Conservation (phyloP, 2,113 vertebrate genomes). For the Platysternon megacephalum region DNA sequence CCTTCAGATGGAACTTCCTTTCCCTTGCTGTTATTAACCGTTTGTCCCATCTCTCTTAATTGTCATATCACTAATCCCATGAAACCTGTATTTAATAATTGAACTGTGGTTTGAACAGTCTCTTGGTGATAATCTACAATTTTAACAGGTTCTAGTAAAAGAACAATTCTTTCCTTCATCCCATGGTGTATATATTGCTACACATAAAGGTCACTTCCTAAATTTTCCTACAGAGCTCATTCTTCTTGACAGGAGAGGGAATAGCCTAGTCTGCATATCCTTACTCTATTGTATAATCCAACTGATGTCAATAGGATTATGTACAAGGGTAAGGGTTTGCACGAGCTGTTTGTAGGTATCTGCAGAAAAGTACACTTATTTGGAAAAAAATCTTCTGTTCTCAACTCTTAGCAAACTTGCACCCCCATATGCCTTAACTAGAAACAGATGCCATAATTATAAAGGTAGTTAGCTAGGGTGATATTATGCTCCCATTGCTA, state of each 20-base stretch:
- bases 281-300: neutral
- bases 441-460: slow-evolving; percentile 54
- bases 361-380: neutral
- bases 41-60: neutral
- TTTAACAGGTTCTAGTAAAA: neutral
- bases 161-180: neutral
- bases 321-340: fast-evolving
- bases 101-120: neutral
- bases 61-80: neutral
- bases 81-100: neutral
- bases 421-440: neutral
- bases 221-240: neutral
- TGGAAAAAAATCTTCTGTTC: neutral
- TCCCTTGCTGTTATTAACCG: neutral
- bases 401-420: neutral
- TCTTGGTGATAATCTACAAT: neutral
- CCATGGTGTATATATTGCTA: neutral
- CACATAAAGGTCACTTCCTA: neutral
- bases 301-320: neutral
- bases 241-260: neutral
- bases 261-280: neutral
- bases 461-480: slow-evolving; percentile 6
- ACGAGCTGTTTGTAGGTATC: neutral
- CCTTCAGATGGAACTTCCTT: neutral
- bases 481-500: neutral